These are phyloP conservation scores for Erebia aethiops DNA, from an alignment of 2,888 invertebrate species.

Conservation along the genomic window DNA sequence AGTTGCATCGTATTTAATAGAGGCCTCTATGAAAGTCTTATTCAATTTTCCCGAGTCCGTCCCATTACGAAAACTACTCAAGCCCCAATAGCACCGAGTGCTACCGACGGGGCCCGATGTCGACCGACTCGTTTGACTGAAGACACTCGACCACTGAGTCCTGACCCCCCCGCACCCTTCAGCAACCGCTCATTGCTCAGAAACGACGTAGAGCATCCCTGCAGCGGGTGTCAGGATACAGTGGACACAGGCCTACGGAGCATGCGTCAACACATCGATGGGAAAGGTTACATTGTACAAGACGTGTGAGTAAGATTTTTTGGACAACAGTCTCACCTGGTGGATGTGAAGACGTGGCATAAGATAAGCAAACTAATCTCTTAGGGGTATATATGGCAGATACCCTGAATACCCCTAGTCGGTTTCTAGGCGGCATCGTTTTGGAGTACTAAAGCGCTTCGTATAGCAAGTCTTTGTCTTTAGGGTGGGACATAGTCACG, in stretches of 20 bases:
- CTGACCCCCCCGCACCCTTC: constrained; percentile 45
- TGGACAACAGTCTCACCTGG: background rate
- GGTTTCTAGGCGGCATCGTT: too few relatives aligned
- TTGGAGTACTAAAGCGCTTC: too few relatives aligned
- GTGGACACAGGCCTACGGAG: constrained; percentile 47
- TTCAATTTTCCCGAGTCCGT: constrained; percentile 39
- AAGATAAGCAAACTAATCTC: background rate
- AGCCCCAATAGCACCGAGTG: constrained; percentile 49
- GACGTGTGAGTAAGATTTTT: constrained; percentile 20
- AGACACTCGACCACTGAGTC: constrained; percentile 52
- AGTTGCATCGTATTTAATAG: too few relatives aligned
- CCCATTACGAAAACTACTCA: constrained; percentile 51
- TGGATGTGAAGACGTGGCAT: background rate
- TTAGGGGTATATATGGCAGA: too few relatives aligned
- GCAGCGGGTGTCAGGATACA: constrained; percentile 45
- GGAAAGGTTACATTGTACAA: constrained; percentile 42
- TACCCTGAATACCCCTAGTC: too few relatives aligned
- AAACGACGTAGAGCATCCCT: constrained; percentile 43
- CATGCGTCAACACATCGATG: constrained; percentile 61
- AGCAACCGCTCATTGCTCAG: constrained; percentile 43
- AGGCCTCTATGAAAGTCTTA: too few relatives aligned
- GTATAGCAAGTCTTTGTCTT: too few relatives aligned
- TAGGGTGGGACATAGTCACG: too few relatives aligned
- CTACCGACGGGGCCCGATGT: constrained; percentile 51
- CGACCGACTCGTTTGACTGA: constrained; percentile 50